phyloP scores from a whole-genome alignment of 2,797 vertebrate species.

The Fistularia commersonii region DNA sequence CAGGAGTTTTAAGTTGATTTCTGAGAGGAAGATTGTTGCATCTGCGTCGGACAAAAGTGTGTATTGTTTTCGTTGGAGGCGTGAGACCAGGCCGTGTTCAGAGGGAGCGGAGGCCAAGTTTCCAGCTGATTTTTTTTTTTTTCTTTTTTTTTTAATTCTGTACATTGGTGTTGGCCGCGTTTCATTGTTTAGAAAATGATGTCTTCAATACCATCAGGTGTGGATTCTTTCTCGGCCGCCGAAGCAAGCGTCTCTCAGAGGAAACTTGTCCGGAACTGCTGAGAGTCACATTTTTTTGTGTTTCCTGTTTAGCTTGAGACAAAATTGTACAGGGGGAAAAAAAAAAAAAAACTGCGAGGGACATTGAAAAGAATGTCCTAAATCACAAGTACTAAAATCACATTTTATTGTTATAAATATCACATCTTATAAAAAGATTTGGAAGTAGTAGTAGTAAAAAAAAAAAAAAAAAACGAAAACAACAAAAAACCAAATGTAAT shows the following conservation, averaged over 20 bases:
- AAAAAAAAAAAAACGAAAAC: constrained; percentile 9
- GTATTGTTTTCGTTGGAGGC: no score
- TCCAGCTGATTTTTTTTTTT: constrained; percentile 5
- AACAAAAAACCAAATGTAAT: no score
- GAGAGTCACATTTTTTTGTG: constrained; percentile 2
- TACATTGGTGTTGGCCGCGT: no score
- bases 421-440: constrained; percentile 72
- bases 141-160: not conserved
- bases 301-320: not conserved
- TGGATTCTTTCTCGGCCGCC: no score
- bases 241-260: no score
- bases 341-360: constrained; percentile 19
- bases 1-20: constrained; percentile 29
- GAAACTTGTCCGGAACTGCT: no score
- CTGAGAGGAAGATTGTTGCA: constrained; percentile 1
- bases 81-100: no score
- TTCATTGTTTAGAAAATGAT: no score
- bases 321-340: constrained; percentile 1
- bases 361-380: constrained; percentile 6
- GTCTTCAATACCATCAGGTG: no score
- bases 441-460: constrained; percentile 44
- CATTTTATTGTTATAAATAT: constrained; percentile 82
- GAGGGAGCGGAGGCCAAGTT: constrained; percentile 6
- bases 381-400: constrained; percentile 59
- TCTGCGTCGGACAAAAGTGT: constrained; percentile 20